These are phyloP conservation scores for Mormyrops boulengeri DNA, from an alignment of 2,797 vertebrate genomes.

Conservation along the genomic window DNA sequence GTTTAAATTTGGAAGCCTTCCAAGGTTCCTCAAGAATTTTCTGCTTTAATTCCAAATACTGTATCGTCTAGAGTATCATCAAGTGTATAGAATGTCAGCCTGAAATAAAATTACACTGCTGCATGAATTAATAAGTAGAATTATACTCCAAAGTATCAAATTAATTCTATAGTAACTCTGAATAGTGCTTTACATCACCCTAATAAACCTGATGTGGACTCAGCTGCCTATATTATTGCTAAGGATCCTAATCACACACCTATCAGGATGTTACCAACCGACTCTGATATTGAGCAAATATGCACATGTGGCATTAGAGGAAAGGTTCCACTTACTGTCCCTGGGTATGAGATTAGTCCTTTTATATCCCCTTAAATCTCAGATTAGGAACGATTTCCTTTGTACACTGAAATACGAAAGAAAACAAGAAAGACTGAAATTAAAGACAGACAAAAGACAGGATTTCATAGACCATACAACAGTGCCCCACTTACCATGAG, in stretches of 20 bases:
- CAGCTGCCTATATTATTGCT: not conserved
- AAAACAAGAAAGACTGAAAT: not conserved
- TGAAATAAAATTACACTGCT: constrained; percentile 4
- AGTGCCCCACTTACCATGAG: not conserved
- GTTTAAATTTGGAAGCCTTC: not conserved
- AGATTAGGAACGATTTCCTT: not conserved
- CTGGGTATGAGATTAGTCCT: not conserved
- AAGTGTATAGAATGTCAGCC: not conserved
- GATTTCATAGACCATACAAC: not conserved
- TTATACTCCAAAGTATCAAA: constrained; percentile 4
- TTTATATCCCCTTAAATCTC: not conserved
- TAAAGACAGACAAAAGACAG: not conserved
- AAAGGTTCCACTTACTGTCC: not conserved
- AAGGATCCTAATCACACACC: not conserved
- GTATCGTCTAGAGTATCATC: not conserved
- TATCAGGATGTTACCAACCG: not conserved
- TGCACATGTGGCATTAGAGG: not conserved
- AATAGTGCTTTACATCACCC: not conserved
- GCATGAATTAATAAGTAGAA: not conserved
- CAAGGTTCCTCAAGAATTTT: not conserved
- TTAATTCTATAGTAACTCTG: constrained; percentile 1
- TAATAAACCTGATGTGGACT: not conserved
- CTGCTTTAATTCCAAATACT: not conserved
- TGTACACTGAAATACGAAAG: not conserved
- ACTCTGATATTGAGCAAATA: not conserved